These are phyloP conservation scores for Drosophila quadrilineata DNA, from an alignment of 1,140 invertebrate genomes.

Conservation along the genomic window DNA sequence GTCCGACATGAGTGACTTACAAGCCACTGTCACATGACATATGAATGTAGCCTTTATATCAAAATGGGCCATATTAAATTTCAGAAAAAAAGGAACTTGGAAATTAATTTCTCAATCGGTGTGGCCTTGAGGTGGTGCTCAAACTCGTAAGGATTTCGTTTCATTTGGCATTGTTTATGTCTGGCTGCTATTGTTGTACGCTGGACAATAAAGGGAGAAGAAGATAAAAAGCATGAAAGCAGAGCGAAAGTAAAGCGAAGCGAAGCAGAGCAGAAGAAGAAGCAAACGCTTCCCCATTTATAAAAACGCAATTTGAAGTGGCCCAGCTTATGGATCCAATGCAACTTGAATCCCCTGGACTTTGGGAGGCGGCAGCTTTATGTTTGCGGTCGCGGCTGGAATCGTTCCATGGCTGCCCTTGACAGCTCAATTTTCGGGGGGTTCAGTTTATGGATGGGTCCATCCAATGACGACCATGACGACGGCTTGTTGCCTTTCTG, in stretches of 20 bases:
- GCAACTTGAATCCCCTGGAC: conserved; percentile 21
- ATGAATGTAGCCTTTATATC: no score
- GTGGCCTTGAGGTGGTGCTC: no score
- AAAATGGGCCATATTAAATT: conserved; percentile 1
- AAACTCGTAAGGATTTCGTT: neutral
- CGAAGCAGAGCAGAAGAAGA: no score
- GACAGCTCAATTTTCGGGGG: conserved; percentile 44
- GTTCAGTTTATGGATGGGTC: conserved; percentile 52
- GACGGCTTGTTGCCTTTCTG: conserved; percentile 67
- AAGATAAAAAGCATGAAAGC: neutral
- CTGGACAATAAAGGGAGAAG: neutral
- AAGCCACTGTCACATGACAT: no score
- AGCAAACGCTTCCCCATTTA: conserved; percentile 28
- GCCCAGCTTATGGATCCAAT: conserved; percentile 21
- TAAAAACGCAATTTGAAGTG: conserved; percentile 28
- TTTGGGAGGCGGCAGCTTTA: conserved; percentile 12
- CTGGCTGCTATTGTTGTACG: conserved; percentile 3
- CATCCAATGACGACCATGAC: neutral
- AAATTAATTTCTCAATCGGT: no score
- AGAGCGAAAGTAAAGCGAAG: neutral
- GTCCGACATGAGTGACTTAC: no score
- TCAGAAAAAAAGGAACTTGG: neutral
- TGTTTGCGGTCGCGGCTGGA: neutral
- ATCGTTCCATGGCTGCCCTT: conserved; percentile 22
- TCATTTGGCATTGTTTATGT: conserved; percentile 20